phyloP scores from a whole-genome alignment of 1,140 invertebrate genomes.

The Drosophila melanica region DNA sequence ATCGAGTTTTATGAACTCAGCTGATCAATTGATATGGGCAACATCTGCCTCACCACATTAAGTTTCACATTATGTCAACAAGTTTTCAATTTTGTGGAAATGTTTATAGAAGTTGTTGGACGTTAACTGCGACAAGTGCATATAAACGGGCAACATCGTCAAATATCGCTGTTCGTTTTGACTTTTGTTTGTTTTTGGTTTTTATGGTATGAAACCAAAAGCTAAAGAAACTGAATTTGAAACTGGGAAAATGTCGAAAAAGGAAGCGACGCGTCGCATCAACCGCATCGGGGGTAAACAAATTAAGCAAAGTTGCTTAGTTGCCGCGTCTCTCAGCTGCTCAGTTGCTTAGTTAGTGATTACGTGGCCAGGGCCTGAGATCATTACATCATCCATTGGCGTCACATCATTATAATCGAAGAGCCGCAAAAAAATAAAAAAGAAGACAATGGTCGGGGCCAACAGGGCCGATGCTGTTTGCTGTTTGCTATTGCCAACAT shows the following conservation, averaged over 20 bases:
- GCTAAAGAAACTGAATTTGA: slow-evolving; percentile 25
- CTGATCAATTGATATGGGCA: too few species aligned
- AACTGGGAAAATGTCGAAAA: slow-evolving; percentile 3
- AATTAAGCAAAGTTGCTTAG: slow-evolving; percentile 49
- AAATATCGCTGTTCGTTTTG: slow-evolving; percentile 4
- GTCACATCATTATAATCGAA: slow-evolving; percentile 76
- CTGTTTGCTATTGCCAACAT: slow-evolving; percentile 2
- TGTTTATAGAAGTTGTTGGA: slow-evolving; percentile 5
- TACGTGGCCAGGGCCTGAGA: slow-evolving; percentile 58
- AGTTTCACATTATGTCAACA: slow-evolving; percentile 19
- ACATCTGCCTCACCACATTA: not conserved
- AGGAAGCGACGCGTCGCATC: slow-evolving; percentile 26
- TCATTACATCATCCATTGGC: slow-evolving; percentile 66
- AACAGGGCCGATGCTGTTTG: slow-evolving; percentile 23
- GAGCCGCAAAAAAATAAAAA: slow-evolving; percentile 61
- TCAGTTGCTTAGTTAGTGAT: slow-evolving; percentile 39
- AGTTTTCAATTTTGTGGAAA: slow-evolving; percentile 24
- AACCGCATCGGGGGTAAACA: slow-evolving; percentile 43
- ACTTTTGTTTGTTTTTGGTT: not conserved
- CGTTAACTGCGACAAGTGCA: slow-evolving; percentile 14
- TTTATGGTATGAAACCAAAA: slow-evolving; percentile 21
- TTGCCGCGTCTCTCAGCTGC: slow-evolving; percentile 6
- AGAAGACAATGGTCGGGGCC: slow-evolving; percentile 30
- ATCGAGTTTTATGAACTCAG: too few species aligned
- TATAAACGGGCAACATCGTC: slow-evolving; percentile 6